A percentile compares a stretch with the other conserved stretches of the same genome.
phyloP scores from a whole-genome alignment of 2,888 invertebrate genomes.

The Ecliptopera silaceata region DNA sequence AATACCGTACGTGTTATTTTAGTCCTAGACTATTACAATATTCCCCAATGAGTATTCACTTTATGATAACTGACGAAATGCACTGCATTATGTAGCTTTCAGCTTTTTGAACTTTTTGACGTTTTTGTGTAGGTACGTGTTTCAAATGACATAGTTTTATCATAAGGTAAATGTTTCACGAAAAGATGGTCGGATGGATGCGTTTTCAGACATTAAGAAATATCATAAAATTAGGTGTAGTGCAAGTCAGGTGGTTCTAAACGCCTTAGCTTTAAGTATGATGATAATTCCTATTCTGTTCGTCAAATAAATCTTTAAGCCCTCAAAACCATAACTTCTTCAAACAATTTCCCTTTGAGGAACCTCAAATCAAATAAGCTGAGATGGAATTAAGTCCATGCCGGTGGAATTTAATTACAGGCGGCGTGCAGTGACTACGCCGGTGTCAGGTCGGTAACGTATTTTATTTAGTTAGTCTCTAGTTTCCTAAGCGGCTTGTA shows the following conservation, averaged over 20 bases:
- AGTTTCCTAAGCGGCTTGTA: neutral
- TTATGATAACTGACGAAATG: too few relatives aligned
- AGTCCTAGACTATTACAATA: neutral
- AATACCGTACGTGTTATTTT: neutral
- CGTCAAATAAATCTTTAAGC: neutral
- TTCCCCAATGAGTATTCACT: neutral
- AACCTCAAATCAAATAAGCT: conserved; percentile 23
- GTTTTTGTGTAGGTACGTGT: too few relatives aligned
- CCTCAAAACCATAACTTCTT: neutral
- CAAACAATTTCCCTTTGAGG: conserved; percentile 7
- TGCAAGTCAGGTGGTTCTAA: too few relatives aligned
- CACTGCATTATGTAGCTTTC: too few relatives aligned
- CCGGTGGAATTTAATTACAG: conserved; percentile 29
- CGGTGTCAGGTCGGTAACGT: neutral
- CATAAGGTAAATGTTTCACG: too few relatives aligned
- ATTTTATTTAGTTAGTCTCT: neutral
- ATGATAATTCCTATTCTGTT: too few relatives aligned
- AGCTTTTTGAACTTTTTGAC: too few relatives aligned
- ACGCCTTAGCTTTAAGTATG: too few relatives aligned
- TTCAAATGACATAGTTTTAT: too few relatives aligned
- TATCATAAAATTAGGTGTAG: too few relatives aligned
- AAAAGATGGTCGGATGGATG: too few relatives aligned
- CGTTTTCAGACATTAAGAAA: too few relatives aligned
- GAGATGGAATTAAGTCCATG: conserved; percentile 19
- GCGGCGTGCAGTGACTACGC: conserved; percentile 19